These are phyloP conservation scores for Mormyrus lacerda DNA, from an alignment of 2,113 vertebrate species.

Conservation along the genomic window DNA sequence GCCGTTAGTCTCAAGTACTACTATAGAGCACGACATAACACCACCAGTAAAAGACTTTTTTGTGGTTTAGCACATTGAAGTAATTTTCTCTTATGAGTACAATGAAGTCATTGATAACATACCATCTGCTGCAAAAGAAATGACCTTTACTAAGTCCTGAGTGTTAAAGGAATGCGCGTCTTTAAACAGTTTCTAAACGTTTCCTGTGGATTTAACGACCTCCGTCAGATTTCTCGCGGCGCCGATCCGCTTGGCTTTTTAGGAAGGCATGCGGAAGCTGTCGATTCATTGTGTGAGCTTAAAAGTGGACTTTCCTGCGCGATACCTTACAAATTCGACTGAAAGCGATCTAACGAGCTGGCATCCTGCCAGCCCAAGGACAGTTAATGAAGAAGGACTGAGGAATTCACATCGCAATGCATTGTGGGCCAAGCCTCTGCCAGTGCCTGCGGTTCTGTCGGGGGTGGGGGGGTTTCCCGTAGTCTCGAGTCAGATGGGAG, in stretches of 20 bases:
- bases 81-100: not conserved
- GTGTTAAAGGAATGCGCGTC: not conserved
- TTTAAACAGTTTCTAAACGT: not conserved
- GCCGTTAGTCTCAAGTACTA: constrained; percentile 27
- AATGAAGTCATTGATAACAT: not conserved
- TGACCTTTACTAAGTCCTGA: not conserved
- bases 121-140: not conserved
- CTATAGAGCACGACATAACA: not conserved
- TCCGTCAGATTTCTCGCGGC: not conserved
- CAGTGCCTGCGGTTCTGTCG: constrained; percentile 28
- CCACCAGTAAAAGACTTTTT: not conserved
- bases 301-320: constrained; percentile 12
- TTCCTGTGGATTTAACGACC: not conserved
- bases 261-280: not conserved
- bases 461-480: not conserved
- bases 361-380: constrained; percentile 37
- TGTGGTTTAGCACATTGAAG: not conserved
- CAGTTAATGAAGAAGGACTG: constrained; percentile 41
- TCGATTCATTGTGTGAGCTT: constrained; percentile 11
- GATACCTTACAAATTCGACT: constrained; percentile 46
- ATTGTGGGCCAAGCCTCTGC: constrained; percentile 12
- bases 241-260: not conserved
- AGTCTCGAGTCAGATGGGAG: constrained; percentile 31
- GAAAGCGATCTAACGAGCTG: constrained; percentile 37
- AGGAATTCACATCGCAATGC: constrained; percentile 21